Evolutionary conservation across 2,888 invertebrate genomes (phyloP), one percentile per base, ranked within the genome.

Genomic region (Caradrina clavipalpis): DNA sequence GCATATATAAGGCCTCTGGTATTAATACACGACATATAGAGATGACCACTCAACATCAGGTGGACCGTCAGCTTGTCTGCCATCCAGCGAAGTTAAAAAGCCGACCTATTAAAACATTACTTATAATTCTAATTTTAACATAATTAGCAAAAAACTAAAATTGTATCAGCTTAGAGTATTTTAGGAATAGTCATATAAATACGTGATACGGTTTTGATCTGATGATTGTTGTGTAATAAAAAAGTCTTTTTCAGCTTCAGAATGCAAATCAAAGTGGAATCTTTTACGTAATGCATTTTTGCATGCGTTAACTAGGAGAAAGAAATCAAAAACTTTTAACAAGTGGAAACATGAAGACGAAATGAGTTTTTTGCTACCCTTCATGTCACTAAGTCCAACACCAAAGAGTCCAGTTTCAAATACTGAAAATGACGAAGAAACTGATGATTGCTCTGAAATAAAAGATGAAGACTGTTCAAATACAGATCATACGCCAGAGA

Each of bases 211-310:
- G n/a, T n/a, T n/a, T n/a, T n/a, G n/a, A n/a, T n/a, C n/a, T n/a
- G n/a, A n/a, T n/a, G 26, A 2, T 39, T 39, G 13, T 39, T 2
- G n/a, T n/a, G n/a, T 39, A 45, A 45, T 45, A 45, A 45, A 45
- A 17, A 0, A 13, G 13, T 50, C 1, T 39, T 61, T 21, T 21
- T 21, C 54, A 62, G 61, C 26, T 62, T 5, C 42, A 62, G 61
- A 62, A n/a, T 54, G 54, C 61, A 62, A 22, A 62, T 4, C 15
- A 26, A 62, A 54, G 54, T 62, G 55, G 61, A 26, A 19, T 15
- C 39, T 26, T 42, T 42, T 62, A n/a, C 61, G 61, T 19, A 54
- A 42, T 54, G 22, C 54, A 26, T 62, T 26, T 54, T 42, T 62
- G 42, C 22, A 42, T 19, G 54, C 42, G 10, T 15, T 62, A 42